These are phyloP conservation scores for Adrianichthys oophorus DNA, from an alignment of 2,797 vertebrate species.

Conservation along the genomic window DNA sequence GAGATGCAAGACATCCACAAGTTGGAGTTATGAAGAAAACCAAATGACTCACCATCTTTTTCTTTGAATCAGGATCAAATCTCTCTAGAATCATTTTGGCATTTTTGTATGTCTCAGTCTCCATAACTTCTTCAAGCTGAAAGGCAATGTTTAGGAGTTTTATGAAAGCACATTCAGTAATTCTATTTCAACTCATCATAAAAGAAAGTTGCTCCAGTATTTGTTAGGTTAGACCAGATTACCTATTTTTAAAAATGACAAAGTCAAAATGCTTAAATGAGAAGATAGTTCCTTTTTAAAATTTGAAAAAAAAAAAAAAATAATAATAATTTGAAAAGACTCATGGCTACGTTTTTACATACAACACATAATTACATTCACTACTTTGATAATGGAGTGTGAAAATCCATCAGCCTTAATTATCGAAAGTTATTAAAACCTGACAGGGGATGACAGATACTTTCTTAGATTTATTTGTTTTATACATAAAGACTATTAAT, in stretches of 20 bases:
- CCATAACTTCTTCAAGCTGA: constrained; percentile 99
- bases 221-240: no score
- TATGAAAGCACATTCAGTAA: no score
- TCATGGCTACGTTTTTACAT: constrained; percentile 84
- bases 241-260: not conserved
- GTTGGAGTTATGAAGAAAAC: no score
- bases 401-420: constrained; percentile 99
- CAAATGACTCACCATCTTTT: constrained; percentile 81
- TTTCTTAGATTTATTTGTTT: constrained; percentile 99
- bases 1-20: not conserved
- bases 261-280: not conserved
- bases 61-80: constrained; percentile 95
- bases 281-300: constrained; percentile 1
- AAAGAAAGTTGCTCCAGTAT: no score
- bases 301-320: constrained; percentile 20
- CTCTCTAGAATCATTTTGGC: constrained; percentile 98
- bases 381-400: constrained; percentile 99
- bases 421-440: constrained; percentile 99
- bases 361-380: constrained; percentile 99
- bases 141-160: no score
- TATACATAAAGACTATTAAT: constrained; percentile 96
- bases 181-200: no score
- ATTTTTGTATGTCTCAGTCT: constrained; percentile 98
- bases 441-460: constrained; percentile 99
- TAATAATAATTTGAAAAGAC: constrained; percentile 21